phyloP scores from a whole-genome alignment of 2,113 vertebrate genomes.

The Pelvicachromis taeniatus region DNA sequence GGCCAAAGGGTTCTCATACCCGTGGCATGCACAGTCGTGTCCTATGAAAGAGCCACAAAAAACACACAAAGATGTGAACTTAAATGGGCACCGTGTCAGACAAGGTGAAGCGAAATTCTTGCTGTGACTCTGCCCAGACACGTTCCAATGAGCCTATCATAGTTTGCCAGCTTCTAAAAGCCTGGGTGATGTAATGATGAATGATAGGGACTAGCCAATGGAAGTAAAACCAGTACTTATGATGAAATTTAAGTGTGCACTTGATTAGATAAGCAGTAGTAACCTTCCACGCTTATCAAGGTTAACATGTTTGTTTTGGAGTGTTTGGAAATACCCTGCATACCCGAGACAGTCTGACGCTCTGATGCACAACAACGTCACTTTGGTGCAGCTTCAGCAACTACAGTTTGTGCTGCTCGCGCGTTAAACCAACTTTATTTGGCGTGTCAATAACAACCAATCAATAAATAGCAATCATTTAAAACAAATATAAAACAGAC shows the following conservation, averaged over 20 bases:
- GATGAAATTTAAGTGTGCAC: not conserved
- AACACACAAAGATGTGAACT: not conserved
- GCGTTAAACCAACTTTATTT: not conserved
- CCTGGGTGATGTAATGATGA: not conserved
- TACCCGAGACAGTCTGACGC: rapidly evolving
- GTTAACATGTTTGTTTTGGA: not conserved
- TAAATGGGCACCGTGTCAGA: not conserved
- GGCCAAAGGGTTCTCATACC: rapidly evolving
- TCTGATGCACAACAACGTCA: rapidly evolving
- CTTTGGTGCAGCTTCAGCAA: not conserved
- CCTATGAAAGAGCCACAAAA: not conserved
- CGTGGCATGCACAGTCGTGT: rapidly evolving
- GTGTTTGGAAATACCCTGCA: not conserved
- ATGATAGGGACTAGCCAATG: not conserved
- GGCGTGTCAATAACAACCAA: not conserved
- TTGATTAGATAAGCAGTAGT: not conserved
- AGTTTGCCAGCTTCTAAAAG: not conserved
- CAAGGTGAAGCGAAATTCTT: not conserved
- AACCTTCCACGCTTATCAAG: rapidly evolving
- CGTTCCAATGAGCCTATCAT: not conserved
- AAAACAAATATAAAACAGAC: not conserved
- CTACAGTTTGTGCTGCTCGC: rapidly evolving
- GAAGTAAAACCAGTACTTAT: not conserved
- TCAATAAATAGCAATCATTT: not conserved
- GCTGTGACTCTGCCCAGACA: rapidly evolving